Percentiles rank a stretch among this genome's conserved stretches.
phyloP scores from a whole-genome alignment of 2,797 vertebrate species.

The Gorsachius magnificus region DNA sequence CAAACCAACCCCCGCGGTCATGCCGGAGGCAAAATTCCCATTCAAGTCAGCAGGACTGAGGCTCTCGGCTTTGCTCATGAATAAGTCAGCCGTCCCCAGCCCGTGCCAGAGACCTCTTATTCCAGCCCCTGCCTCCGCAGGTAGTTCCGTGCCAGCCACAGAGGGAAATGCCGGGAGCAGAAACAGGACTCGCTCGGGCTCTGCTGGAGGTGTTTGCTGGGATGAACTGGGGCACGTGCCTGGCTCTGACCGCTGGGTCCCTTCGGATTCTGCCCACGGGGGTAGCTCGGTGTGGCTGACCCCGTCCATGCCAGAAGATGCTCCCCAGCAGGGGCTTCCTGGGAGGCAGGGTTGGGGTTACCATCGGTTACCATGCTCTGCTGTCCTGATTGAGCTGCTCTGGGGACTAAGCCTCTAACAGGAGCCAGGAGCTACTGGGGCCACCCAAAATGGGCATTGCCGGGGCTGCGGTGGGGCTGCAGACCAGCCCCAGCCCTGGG shows the following conservation, averaged over 20 bases:
- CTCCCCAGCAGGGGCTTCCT: background rate
- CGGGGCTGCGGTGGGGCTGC: background rate
- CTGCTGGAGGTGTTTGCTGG: background rate
- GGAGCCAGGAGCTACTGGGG: background rate
- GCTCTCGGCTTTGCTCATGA: background rate
- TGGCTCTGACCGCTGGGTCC: background rate
- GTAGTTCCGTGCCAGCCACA: background rate
- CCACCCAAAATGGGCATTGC: background rate
- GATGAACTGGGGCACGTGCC: background rate
- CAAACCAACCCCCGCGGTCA: background rate
- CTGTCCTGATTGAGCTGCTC: background rate
- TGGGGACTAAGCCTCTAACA: background rate
- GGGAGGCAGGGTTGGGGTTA: background rate
- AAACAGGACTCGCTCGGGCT: background rate
- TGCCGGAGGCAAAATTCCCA: background rate
- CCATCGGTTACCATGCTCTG: accelerated
- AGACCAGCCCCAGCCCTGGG: background rate
- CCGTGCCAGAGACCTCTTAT: background rate
- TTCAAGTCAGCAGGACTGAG: background rate
- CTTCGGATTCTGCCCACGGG: accelerated
- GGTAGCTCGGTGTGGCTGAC: background rate
- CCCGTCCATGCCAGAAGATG: background rate
- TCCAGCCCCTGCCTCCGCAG: background rate
- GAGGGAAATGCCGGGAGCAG: background rate
- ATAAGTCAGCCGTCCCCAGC: background rate